Evolutionary conservation across 2,113 vertebrate species (phyloP).

Genomic region (Steatornis caripensis): DNA sequence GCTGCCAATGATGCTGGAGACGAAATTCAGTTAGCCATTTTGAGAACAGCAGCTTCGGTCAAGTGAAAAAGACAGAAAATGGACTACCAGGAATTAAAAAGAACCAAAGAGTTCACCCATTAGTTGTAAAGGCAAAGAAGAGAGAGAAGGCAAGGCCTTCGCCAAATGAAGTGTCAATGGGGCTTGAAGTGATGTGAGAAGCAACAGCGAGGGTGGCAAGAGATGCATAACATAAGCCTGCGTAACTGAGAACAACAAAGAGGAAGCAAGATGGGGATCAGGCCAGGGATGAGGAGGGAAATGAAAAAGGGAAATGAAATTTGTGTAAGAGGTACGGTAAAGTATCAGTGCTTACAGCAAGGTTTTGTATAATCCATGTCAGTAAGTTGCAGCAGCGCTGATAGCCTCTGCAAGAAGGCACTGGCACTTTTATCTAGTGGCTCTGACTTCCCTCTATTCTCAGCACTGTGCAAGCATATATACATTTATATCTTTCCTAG

Average conservation of each 20-base stretch:
- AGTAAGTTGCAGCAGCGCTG: rapidly evolving
- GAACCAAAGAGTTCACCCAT: background rate
- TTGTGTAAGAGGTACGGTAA: background rate
- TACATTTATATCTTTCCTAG: background rate
- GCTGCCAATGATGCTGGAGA: background rate
- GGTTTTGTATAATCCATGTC: background rate
- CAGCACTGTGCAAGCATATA: background rate
- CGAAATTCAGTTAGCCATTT: background rate
- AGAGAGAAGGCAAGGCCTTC: background rate
- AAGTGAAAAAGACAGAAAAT: background rate
- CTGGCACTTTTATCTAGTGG: background rate
- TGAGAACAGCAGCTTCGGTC: background rate
- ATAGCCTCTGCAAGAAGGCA: background rate
- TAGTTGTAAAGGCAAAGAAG: background rate
- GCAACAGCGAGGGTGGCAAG: background rate
- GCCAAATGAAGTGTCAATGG: background rate
- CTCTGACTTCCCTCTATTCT: background rate
- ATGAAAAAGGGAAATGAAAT: constrained; percentile 39
- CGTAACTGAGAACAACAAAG: background rate
- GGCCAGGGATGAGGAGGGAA: background rate
- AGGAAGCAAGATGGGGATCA: background rate
- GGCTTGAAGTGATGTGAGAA: background rate
- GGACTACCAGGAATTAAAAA: background rate
- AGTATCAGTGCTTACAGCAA: background rate
- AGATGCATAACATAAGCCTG: background rate